Conservation (phyloP, 2,888 invertebrate genomes). For the Bimastos eiseni region DNA sequence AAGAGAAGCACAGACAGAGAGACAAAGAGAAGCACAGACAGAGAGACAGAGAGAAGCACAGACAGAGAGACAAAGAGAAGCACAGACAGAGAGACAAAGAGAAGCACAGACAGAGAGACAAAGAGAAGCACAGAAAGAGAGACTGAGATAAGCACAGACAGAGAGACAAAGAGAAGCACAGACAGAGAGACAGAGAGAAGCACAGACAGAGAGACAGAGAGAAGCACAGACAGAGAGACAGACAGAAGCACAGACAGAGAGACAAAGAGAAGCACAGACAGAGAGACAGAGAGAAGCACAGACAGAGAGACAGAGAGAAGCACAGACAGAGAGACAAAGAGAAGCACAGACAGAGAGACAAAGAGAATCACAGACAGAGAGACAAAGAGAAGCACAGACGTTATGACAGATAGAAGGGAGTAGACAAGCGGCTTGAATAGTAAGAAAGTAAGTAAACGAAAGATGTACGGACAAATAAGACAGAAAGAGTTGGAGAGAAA, state of each 20-base stretch:
- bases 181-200: neutral
- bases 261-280: too few species aligned
- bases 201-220: neutral
- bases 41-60: too few species aligned
- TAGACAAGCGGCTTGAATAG: neutral
- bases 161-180: too few species aligned
- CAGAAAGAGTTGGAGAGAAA: neutral
- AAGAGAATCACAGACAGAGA: neutral
- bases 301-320: neutral
- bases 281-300: too few species aligned
- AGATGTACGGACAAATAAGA: neutral
- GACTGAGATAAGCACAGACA: too few species aligned
- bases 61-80: neutral
- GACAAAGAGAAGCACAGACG: neutral
- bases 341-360: neutral
- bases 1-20: neutral
- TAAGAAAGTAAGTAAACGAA: neutral
- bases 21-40: too few species aligned
- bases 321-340: neutral
- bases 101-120: neutral
- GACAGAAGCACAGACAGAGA: neutral
- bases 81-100: neutral
- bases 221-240: neutral
- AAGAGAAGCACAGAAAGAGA: neutral
- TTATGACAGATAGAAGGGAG: neutral